phyloP scores from a whole-genome alignment of 2,113 vertebrate genomes.

The Otus sunia region DNA sequence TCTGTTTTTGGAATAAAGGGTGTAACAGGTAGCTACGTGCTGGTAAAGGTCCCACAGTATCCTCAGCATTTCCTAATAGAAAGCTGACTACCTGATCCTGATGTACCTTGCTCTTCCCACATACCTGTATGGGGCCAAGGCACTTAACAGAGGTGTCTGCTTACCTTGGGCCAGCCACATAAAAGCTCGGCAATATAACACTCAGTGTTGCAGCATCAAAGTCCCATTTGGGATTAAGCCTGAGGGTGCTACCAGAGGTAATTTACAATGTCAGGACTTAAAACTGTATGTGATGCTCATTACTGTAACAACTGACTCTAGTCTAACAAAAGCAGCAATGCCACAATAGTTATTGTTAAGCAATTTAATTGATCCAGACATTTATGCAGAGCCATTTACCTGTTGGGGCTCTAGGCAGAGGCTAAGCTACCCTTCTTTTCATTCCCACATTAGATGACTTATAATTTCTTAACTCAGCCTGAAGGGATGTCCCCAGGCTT shows the following conservation, averaged over 20 bases:
- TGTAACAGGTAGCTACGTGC: constrained; percentile 56
- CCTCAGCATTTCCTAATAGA: constrained; percentile 59
- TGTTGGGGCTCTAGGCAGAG: constrained; percentile 17
- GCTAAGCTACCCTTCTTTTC: constrained; percentile 6
- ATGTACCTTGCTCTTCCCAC: constrained; percentile 28
- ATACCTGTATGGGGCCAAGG: constrained; percentile 18
- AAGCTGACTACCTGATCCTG: constrained; percentile 8
- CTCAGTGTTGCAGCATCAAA: constrained; percentile 61
- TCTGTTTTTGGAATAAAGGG: constrained; percentile 32
- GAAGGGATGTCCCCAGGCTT: constrained; percentile 9
- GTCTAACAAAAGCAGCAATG: constrained; percentile 30
- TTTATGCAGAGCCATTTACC: constrained; percentile 48
- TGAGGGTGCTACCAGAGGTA: constrained; percentile 23
- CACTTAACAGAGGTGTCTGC: constrained; percentile 49
- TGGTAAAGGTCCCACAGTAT: constrained; percentile 35
- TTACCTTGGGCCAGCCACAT: constrained; percentile 63
- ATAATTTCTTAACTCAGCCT: constrained; percentile 56
- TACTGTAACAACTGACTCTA: constrained; percentile 45
- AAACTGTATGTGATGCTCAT: constrained; percentile 19
- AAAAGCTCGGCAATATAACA: constrained; percentile 46
- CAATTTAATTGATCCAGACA: constrained; percentile 57
- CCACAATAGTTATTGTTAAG: constrained; percentile 57
- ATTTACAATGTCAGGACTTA: constrained; percentile 59
- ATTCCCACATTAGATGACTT: constrained; percentile 61
- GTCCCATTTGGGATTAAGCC: constrained; percentile 30